Percentiles rank a stretch among this genome's conserved stretches.
Conservation (phyloP, 1,140 invertebrate species). For the Pseudomyrmex pallidus region DNA sequence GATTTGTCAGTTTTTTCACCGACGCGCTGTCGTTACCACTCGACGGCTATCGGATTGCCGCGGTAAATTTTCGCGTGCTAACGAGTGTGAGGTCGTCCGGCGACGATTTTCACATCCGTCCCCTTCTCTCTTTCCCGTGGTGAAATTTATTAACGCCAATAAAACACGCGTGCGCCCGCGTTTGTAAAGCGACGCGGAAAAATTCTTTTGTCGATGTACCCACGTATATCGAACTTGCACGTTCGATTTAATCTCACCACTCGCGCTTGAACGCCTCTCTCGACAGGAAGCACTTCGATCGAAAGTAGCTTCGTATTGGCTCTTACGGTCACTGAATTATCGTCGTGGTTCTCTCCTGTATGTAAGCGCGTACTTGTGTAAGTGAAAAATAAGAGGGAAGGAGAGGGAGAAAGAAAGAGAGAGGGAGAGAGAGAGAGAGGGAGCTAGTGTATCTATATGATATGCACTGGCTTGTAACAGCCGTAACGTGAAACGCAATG, state of each 20-base stretch:
- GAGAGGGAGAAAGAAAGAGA: no score
- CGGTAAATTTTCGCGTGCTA: conserved; percentile 60
- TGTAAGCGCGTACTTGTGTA: conserved; percentile 7
- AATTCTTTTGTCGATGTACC: conserved; percentile 63
- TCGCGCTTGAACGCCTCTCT: conserved; percentile 24
- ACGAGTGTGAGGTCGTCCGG: conserved; percentile 5
- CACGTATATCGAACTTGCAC: conserved; percentile 48
- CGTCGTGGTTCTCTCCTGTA: conserved; percentile 41
- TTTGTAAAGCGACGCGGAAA: conserved; percentile 5
- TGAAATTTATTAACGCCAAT: conserved; percentile 66
- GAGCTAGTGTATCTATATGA: conserved; percentile 8
- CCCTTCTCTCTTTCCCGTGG: background rate
- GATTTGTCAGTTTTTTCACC: conserved; percentile 52
- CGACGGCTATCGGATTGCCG: conserved; percentile 30
- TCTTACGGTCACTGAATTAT: conserved; percentile 65
- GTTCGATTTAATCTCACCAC: conserved; percentile 67
- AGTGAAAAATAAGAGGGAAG: no score
- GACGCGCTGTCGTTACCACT: conserved; percentile 24
- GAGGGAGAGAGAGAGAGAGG: background rate
- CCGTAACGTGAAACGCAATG: conserved; percentile 55
- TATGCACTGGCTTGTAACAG: conserved; percentile 30
- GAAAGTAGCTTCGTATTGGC: conserved; percentile 57
- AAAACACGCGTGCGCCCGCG: conserved; percentile 43
- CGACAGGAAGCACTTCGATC: conserved; percentile 60
- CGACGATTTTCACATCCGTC: conserved; percentile 3